A percentile compares a stretch with the other conserved stretches of the same genome.
Conservation (phyloP, 2,888 invertebrate genomes). For the Meganola albula region DNA sequence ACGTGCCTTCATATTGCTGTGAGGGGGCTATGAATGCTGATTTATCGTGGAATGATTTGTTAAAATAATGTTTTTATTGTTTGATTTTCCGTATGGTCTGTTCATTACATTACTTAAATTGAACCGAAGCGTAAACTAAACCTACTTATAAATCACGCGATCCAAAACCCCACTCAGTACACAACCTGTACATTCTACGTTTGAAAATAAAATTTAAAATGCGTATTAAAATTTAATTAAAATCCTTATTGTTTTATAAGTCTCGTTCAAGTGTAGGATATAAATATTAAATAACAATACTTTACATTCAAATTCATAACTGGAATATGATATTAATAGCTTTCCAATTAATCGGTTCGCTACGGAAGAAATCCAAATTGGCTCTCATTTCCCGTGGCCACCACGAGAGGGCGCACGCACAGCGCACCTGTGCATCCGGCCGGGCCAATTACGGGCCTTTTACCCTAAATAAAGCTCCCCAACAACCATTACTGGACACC, state of each 20-base stretch:
- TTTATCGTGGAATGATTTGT: conserved; percentile 6
- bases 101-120: conserved; percentile 6
- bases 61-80: conserved; percentile 16
- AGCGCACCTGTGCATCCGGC: conserved; percentile 69
- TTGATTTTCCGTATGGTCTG: conserved; percentile 21
- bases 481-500: conserved; percentile 53
- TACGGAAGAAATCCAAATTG: conserved; percentile 68
- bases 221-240: no score
- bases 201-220: no score
- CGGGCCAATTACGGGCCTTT: conserved; percentile 61
- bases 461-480: conserved; percentile 59
- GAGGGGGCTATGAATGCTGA: conserved; percentile 13
- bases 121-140: no score
- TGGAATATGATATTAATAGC: conserved; percentile 37
- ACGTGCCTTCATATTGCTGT: conserved; percentile 21
- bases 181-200: no score
- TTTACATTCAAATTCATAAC: conserved; percentile 24
- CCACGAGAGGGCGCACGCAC: conserved; percentile 60
- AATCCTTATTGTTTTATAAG: no score
- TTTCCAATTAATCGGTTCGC: conserved; percentile 60
- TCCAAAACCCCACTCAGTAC: no score
- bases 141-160: no score
- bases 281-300: conserved; percentile 20
- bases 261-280: conserved; percentile 20
- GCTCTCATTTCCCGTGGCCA: conserved; percentile 58